Evolutionary conservation across 2,113 vertebrate species (phyloP), one percentile per base, ranked within the genome.

Genomic region (Nanorana parkeri): DNA sequence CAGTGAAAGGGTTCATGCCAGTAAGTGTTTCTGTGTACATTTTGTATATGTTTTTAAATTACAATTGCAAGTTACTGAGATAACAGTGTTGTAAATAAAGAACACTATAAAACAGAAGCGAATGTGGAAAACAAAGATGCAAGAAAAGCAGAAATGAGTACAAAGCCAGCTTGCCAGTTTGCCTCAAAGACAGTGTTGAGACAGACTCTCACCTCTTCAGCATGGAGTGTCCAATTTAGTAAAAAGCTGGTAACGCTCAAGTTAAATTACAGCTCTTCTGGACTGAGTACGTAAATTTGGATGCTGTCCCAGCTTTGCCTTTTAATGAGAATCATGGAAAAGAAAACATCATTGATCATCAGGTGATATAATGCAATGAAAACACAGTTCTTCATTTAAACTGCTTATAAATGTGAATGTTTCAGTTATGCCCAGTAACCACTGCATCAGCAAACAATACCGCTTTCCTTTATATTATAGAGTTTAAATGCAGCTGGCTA

Each of bases 321-420:
- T 73, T 75, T 81, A 67, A 82, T 82, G 61, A 75, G 63, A 75
- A 73, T 65, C 69, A 81, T 74, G 79, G 58, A 74, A 66, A 74
- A 3, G 26, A 81, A 81, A 82, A 74, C 54, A 56, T 60, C 29
- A 69, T 82, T 75, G 80, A 75, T 82, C 80, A 74, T 75, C 80
- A 82, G 61, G 29, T 82, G 80, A 82, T 82, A 65, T 82, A 82
- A 74, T 47, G 71, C 52, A 82, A 67, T 75, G 63, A 74, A 82
- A 82, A 75, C 19, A 5, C 29, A 26, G 65, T 82, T 67, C 64
- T 64, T 82, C n/a, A 56, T 82, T 58, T 67, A 56, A 58, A 68
- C 61, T 58, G 26, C 13, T 56, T 74, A 82, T 75, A 58, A 74
- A 66, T 82, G 80, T 66, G 66, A 26, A 82, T 21, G 69, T 66